Evolutionary conservation across 1,140 invertebrate species (phyloP).

Genomic region (Drosophila neocordata): DNA sequence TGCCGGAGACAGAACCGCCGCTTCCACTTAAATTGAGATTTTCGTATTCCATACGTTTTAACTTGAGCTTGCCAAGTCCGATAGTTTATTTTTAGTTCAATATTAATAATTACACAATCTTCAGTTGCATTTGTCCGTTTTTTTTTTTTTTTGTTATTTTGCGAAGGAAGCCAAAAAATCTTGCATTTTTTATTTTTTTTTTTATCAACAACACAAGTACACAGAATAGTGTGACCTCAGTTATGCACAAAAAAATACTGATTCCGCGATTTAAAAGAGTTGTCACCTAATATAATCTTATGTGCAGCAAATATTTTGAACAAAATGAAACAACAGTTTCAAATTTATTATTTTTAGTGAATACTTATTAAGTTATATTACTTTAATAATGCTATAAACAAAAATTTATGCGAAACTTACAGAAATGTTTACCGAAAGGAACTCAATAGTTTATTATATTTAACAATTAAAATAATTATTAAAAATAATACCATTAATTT

Average conservation of each 20-base stretch:
- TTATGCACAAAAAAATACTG: not conserved
- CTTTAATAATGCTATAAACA: too few species aligned
- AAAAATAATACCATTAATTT: not conserved
- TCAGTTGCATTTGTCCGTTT: not conserved
- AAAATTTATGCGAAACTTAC: too few species aligned
- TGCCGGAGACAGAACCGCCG: slow-evolving; percentile 25
- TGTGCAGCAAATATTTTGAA: not conserved
- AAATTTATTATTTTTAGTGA: too few species aligned
- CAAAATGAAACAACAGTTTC: not conserved
- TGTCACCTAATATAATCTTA: not conserved
- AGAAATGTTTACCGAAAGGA: too few species aligned
- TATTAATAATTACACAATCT: slow-evolving; percentile 28
- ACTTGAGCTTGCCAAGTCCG: not conserved
- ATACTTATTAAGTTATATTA: too few species aligned
- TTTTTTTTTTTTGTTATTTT: not conserved
- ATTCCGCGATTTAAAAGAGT: not conserved
- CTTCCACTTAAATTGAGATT: slow-evolving; percentile 41
- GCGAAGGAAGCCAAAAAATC: slow-evolving; percentile 32
- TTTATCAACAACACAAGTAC: slow-evolving; percentile 70
- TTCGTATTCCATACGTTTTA: slow-evolving; percentile 59
- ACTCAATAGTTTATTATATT: too few species aligned
- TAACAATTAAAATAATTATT: not conserved
- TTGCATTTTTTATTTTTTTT: slow-evolving; percentile 46
- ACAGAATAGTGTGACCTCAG: slow-evolving; percentile 38
- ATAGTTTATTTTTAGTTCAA: not conserved